Evolutionary conservation across 2,113 vertebrate genomes (phyloP).

Genomic region (Microcebus tavaratra): DNA sequence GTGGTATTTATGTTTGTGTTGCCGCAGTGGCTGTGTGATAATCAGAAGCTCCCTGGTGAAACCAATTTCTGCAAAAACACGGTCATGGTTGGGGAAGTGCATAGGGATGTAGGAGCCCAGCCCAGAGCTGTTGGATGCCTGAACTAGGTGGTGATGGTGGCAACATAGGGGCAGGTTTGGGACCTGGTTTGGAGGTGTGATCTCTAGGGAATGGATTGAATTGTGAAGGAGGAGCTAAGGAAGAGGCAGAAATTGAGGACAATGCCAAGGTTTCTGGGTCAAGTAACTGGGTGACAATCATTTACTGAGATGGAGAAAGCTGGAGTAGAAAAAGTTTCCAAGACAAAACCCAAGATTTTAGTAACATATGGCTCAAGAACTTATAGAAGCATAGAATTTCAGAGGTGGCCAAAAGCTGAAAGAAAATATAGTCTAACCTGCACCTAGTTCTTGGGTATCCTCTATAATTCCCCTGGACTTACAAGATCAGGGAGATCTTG

Average conservation of each 20-base stretch:
- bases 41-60: not conserved
- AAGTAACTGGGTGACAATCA: not conserved
- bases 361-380: not conserved
- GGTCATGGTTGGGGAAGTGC: not conserved
- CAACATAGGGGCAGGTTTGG: not conserved
- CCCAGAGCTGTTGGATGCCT: too few relatives aligned
- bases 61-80: not conserved
- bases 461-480: not conserved
- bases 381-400: not conserved
- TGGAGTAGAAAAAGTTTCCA: not conserved
- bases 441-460: not conserved
- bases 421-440: not conserved
- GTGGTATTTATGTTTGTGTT: not conserved
- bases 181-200: not conserved
- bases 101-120: not conserved
- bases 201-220: not conserved
- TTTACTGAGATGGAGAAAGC: not conserved
- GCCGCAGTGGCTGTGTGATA: not conserved
- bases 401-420: not conserved
- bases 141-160: not conserved
- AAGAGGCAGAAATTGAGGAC: not conserved
- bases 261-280: not conserved
- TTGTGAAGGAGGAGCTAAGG: not conserved
- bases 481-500: not conserved
- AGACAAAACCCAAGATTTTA: constrained; percentile 5